Conservation (phyloP, 1,140 invertebrate genomes). For the Babylonia areolata region DNA sequence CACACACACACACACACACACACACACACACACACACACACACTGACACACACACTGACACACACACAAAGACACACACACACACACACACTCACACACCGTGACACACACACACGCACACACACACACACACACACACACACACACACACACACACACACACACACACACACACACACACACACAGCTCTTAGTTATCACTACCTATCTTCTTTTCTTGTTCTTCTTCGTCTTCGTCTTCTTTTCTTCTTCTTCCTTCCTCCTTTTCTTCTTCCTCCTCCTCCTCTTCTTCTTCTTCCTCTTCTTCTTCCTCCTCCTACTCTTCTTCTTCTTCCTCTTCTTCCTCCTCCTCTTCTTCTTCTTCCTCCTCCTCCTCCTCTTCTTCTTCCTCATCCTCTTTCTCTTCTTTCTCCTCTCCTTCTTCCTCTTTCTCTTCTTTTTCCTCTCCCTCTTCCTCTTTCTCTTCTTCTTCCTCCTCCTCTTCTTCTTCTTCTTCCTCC, state of each 20-base stretch:
- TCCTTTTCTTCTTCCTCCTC: no score
- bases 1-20: no score
- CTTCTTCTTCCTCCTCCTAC: background rate
- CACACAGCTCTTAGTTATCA: background rate
- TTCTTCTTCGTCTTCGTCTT: background rate
- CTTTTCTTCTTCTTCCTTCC: background rate
- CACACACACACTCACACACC: no score
- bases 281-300: background rate
- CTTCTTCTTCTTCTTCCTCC: background rate
- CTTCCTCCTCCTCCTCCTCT: background rate
- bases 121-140: background rate
- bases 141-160: conserved; percentile 10
- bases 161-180: conserved; percentile 4
- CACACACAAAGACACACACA: no score
- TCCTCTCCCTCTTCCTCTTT: background rate
- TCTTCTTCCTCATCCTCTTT: background rate
- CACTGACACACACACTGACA: no score
- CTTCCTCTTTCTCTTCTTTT: background rate
- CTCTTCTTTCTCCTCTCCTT: background rate
- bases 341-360: background rate
- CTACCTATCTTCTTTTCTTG: background rate
- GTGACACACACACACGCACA: no score
- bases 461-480: background rate
- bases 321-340: background rate
- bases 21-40: no score